phyloP scores from a whole-genome alignment of 2,113 vertebrate species.

The Hipposideros armiger region DNA sequence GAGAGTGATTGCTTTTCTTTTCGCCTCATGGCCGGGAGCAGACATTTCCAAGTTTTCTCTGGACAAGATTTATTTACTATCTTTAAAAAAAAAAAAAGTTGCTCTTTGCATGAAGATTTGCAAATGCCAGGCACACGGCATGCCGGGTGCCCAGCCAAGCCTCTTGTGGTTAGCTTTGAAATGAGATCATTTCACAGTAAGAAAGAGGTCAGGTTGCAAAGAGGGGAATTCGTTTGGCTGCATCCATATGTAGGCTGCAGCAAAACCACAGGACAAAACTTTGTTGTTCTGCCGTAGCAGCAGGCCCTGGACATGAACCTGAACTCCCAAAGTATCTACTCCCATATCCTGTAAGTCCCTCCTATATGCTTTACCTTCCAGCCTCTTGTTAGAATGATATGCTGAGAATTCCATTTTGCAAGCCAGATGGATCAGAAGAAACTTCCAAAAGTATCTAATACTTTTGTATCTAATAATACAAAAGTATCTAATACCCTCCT shows the following conservation, averaged over 20 bases:
- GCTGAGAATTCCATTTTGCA: background rate
- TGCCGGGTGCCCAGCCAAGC: constrained; percentile 78
- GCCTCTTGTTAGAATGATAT: background rate
- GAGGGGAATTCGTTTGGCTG: constrained; percentile 76
- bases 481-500: background rate
- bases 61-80: constrained; percentile 79
- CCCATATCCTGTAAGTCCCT: background rate
- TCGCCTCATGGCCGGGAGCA: constrained; percentile 56
- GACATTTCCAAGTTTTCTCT: constrained; percentile 81
- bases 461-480: too few species aligned
- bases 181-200: constrained; percentile 84
- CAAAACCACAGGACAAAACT: constrained; percentile 57
- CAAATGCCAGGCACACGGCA: constrained; percentile 81
- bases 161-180: constrained; percentile 84
- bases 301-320: background rate
- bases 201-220: constrained; percentile 84
- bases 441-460: background rate
- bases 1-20: constrained; percentile 69
- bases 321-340: background rate
- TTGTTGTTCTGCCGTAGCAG: background rate
- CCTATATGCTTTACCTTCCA: background rate
- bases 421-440: background rate
- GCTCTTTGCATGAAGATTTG: constrained; percentile 84
- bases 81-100: constrained; percentile 65
- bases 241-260: constrained; percentile 80